These are phyloP conservation scores for Tridacna gigas DNA, from an alignment of 2,888 invertebrate species.

Conservation along the genomic window DNA sequence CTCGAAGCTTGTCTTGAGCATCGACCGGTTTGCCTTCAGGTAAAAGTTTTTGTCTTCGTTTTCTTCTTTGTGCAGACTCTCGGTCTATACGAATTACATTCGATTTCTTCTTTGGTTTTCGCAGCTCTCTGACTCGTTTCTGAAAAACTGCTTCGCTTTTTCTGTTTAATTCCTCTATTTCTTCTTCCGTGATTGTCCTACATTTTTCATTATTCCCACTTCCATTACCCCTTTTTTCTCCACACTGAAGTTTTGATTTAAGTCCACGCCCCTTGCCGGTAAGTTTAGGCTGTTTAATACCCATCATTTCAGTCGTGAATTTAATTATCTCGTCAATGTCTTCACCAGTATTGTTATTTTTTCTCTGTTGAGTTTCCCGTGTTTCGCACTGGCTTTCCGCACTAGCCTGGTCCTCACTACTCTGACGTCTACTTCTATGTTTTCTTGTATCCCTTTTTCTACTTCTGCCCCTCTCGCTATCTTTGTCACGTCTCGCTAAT, in stretches of 20 bases:
- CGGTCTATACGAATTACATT: too few relatives aligned
- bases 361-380: not conserved
- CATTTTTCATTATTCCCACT: not conserved
- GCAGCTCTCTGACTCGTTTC: not conserved
- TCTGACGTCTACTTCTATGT: too few relatives aligned
- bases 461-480: too few relatives aligned
- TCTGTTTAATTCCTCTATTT: not conserved
- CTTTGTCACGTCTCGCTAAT: too few relatives aligned
- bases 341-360: not conserved
- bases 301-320: not conserved
- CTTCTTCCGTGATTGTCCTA: not conserved
- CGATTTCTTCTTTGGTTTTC: too few relatives aligned
- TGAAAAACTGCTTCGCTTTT: not conserved
- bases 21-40: too few relatives aligned
- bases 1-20: too few relatives aligned
- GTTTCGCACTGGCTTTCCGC: too few relatives aligned
- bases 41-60: too few relatives aligned
- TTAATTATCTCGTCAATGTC: not conserved
- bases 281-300: not conserved
- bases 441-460: too few relatives aligned
- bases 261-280: not conserved
- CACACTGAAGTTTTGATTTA: not conserved
- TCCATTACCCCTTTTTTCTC: not conserved
- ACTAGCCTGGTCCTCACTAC: too few relatives aligned
- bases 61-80: too few relatives aligned